Evolutionary conservation across 2,888 invertebrate species (phyloP).

Genomic region (Bibio marci): DNA sequence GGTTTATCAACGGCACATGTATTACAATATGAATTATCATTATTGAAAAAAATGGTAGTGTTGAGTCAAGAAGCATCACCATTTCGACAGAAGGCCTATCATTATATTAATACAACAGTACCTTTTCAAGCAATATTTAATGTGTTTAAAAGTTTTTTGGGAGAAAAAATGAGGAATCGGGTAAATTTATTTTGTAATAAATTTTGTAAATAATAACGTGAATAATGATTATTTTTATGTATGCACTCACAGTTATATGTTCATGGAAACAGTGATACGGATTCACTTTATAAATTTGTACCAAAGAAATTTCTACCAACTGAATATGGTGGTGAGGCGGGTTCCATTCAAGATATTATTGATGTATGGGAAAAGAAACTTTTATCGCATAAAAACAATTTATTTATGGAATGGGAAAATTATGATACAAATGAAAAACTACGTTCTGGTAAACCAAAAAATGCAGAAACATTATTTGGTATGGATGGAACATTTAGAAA

Average conservation of each 20-base stretch:
- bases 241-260: conserved; percentile 30
- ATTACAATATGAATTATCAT: conserved; percentile 37
- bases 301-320: conserved; percentile 39
- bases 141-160: conserved; percentile 40
- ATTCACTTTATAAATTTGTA: conserved; percentile 36
- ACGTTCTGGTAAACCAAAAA: conserved; percentile 16
- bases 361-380: conserved; percentile 23
- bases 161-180: conserved; percentile 40
- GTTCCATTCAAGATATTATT: conserved; percentile 25
- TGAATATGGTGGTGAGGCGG: conserved; percentile 46
- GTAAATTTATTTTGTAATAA: conserved; percentile 25
- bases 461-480: conserved; percentile 19
- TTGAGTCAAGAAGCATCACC: conserved; percentile 41
- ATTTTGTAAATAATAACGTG: not conserved
- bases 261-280: conserved; percentile 34
- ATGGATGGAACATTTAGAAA: conserved; percentile 20
- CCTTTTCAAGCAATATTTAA: conserved; percentile 40
- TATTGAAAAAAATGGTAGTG: conserved; percentile 38
- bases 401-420: conserved; percentile 19
- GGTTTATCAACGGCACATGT: conserved; percentile 34
- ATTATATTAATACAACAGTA: conserved; percentile 39
- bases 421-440: conserved; percentile 23
- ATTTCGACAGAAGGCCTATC: conserved; percentile 36
- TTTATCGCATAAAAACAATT: conserved; percentile 18
- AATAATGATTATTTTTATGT: too few relatives aligned